Evolutionary conservation across 2,113 vertebrate genomes (phyloP), one percentile per base, ranked within the genome.

Genomic region (Pseudopodoces humilis): DNA sequence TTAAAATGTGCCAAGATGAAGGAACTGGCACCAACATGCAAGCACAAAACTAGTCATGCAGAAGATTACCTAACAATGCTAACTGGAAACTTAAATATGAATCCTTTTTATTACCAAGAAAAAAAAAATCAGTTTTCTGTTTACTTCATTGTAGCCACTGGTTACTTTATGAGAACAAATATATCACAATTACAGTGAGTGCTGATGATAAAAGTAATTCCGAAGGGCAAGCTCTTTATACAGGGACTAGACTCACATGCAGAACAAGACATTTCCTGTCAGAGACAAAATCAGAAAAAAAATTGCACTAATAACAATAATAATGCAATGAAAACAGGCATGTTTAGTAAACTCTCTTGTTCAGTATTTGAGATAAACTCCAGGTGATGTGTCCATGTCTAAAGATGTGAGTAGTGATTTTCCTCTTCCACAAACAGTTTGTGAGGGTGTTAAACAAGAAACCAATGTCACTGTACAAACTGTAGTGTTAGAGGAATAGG

Each of bases 1-100:
- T 80, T 87, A 84, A 96, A 89, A 91, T 33, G 62, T 87, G 89
- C 83, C 93, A 95, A 85, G 78, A 92, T 85, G 78, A 95, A 87
- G 70, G 46, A 92, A 92, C 53, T 11, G 1, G 84, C 78, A 92
- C 76, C 46, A 86, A 86, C 1, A 11, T n/a, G 80, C 44, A 88
- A 93, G 56, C 71, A 90, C 52, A 71, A 84, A 92, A 83, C 64
- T 41, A 88, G 86, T 86, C 83, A 93, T 68, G 86, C 65, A 82
- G 83, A 95, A 93, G 52, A 92, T 88, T 92, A 94, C 22, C n/a
- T 68, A 94, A 77, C 68, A 95, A 71, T 84, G 60, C n/a, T 87
- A 85, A 87, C 39, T 37, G 44, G 49, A 89, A 92, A 52, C 84
- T 91, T 67, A 90, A 88, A 81, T 81, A 86, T 21, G 4, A 91